Evolutionary conservation across 2,113 vertebrate genomes (phyloP).

Genomic region (Fregata magnificens): DNA sequence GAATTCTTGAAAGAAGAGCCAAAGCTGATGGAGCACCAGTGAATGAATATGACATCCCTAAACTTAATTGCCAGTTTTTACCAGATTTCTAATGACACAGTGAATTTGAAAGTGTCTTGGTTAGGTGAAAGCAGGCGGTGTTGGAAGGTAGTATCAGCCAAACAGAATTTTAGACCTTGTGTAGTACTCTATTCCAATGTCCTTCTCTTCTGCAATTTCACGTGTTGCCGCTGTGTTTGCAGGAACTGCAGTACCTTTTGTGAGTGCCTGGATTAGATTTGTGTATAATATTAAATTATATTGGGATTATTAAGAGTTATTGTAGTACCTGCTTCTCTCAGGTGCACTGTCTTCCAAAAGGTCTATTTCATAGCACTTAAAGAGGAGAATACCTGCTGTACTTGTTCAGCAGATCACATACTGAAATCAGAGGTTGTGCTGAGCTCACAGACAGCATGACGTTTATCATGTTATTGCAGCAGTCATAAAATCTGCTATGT

Average conservation of each 20-base stretch:
- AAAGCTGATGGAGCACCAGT: neutral
- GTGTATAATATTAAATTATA: neutral
- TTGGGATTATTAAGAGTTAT: neutral
- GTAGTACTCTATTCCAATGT: neutral
- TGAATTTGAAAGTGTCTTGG: neutral
- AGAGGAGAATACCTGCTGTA: neutral
- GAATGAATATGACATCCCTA: neutral
- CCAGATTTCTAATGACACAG: neutral
- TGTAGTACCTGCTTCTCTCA: neutral
- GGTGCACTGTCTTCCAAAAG: neutral
- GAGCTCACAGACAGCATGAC: neutral
- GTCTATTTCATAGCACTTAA: neutral
- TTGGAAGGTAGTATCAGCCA: neutral
- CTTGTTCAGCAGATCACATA: neutral
- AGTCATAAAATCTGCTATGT: neutral
- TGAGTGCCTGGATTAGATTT: neutral
- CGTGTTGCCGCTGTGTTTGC: neutral
- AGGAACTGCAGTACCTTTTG: neutral
- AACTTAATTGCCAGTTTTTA: neutral
- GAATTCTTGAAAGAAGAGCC: neutral
- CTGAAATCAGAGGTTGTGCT: neutral
- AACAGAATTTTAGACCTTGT: neutral
- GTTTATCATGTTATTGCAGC: neutral
- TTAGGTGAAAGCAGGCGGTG: neutral
- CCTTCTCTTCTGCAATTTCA: neutral